These are phyloP conservation scores for Tympanuchus pallidicinctus DNA, from an alignment of 2,113 vertebrate species.

Conservation along the genomic window DNA sequence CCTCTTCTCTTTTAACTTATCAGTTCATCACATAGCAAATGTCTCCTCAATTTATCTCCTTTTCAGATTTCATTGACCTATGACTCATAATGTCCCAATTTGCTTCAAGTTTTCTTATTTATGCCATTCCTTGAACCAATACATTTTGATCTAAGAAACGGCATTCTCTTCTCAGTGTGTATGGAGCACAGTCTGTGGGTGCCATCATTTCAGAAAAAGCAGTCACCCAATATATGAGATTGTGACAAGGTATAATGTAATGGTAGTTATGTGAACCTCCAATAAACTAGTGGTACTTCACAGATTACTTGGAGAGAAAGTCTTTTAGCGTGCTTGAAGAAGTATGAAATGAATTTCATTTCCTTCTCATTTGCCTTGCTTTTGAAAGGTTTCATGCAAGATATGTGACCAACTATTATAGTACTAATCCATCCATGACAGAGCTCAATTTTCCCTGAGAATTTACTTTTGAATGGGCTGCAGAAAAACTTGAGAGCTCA, in stretches of 20 bases:
- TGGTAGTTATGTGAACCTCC: conserved; percentile 86
- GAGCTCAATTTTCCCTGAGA: conserved; percentile 98
- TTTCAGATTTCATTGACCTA: conserved; percentile 73
- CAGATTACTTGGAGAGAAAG: conserved; percentile 88
- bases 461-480: conserved; percentile 91
- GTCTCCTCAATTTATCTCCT: conserved; percentile 29
- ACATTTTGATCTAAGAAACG: conserved; percentile 71
- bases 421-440: conserved; percentile 99
- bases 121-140: conserved; percentile 63
- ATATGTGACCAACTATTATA: conserved; percentile 98
- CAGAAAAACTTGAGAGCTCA: conserved; percentile 86
- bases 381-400: conserved; percentile 94
- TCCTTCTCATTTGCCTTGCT: conserved; percentile 93
- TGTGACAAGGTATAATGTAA: conserved; percentile 89
- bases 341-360: conserved; percentile 99
- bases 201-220: conserved; percentile 81
- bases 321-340: conserved; percentile 94
- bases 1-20: conserved; percentile 8
- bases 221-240: conserved; percentile 85
- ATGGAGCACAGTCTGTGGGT: conserved; percentile 73
- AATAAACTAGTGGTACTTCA: conserved; percentile 88
- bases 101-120: conserved; percentile 75
- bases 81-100: conserved; percentile 74
- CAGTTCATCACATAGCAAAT: conserved; percentile 60
- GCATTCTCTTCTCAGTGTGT: conserved; percentile 66